Evolutionary conservation across 2,888 invertebrate genomes (phyloP), one percentile per base, ranked within the genome.

Genomic region (Hirudinaria manillensis): DNA sequence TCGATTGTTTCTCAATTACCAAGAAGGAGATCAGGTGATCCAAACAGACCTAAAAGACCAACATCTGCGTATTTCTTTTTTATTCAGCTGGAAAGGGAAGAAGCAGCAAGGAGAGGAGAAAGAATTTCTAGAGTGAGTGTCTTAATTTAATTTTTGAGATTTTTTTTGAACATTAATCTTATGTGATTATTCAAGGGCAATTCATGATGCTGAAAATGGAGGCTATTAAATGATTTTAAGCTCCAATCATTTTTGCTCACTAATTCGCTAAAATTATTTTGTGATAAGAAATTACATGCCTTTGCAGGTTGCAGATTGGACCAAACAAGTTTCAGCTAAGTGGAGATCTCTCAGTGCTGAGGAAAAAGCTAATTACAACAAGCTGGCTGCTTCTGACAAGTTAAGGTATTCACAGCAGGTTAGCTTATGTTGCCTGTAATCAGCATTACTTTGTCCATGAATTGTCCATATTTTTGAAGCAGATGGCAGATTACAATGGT

Each of bases 401-500:
- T 82, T 80, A 38, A 80, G 87, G 80, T 87, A 86, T 66, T 73
- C 67, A 24, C 73, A 72, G 61, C 76, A 76, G 74, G 74, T 70
- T 34, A 56, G 51, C 27, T 27, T 38, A 51, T 7, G 16, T 45
- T 45, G 45, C 10, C 10, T 27, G 65, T 66, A 21, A 32, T 13
- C 55, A 65, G 34, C 21, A 19, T 72, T 2, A 21, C 27, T 24
- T 53, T 32, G 16, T 29, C 24, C 53, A 34, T 67, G 16, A 68
- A 6, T n/a, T 68, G 2, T 68, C 68, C 32, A 34, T 51, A 7
- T 51, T 19, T 70, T 32, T 45, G 21, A 70, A 65, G 36, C 76
- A 88, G 91, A 90, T 84, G 89, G 90, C 88, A 96, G 67, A 68
- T 38, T 76, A 76, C 51, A 90, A 92, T 88, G 91, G 90, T 84